A percentile compares a stretch with the other conserved stretches of the same genome.
Conservation (phyloP, 2,888 invertebrate species). For the Zaprionus lineosus region DNA sequence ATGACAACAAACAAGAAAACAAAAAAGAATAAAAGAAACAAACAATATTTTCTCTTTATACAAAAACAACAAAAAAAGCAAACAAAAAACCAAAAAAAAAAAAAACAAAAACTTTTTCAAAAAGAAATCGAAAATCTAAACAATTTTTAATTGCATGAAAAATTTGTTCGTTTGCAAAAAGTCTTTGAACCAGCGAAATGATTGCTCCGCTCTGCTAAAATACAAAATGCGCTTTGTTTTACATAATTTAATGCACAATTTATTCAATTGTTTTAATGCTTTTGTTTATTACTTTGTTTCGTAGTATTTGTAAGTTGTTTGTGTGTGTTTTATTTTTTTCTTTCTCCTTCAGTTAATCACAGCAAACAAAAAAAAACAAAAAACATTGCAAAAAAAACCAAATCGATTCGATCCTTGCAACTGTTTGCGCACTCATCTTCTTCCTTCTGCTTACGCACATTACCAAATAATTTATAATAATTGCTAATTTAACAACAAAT, state of each 20-base stretch:
- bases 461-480: conserved; percentile 60
- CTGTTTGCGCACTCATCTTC: conserved; percentile 45
- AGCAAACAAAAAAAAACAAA: conserved; percentile 39
- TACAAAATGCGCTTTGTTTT: conserved; percentile 69
- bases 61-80: conserved; percentile 13
- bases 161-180: conserved; percentile 57
- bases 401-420: conserved; percentile 31
- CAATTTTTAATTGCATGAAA: conserved; percentile 59
- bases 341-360: conserved; percentile 22
- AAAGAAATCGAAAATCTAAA: conserved; percentile 17
- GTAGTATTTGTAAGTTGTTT: conserved; percentile 72
- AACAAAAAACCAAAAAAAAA: conserved; percentile 18
- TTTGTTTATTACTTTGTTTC: conserved; percentile 33
- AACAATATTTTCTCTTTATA: conserved; percentile 32
- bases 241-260: conserved; percentile 62
- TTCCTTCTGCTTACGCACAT: conserved; percentile 57
- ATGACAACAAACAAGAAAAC: conserved; percentile 56
- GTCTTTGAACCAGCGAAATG: conserved; percentile 27
- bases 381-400: conserved; percentile 20
- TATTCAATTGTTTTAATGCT: conserved; percentile 67
- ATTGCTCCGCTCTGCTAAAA: conserved; percentile 65
- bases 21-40: conserved; percentile 31
- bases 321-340: conserved; percentile 67
- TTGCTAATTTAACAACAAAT: conserved; percentile 77
- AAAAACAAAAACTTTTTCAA: conserved; percentile 25